phyloP scores from a whole-genome alignment of 2,113 vertebrate genomes.

The Pterocles burchelli region DNA sequence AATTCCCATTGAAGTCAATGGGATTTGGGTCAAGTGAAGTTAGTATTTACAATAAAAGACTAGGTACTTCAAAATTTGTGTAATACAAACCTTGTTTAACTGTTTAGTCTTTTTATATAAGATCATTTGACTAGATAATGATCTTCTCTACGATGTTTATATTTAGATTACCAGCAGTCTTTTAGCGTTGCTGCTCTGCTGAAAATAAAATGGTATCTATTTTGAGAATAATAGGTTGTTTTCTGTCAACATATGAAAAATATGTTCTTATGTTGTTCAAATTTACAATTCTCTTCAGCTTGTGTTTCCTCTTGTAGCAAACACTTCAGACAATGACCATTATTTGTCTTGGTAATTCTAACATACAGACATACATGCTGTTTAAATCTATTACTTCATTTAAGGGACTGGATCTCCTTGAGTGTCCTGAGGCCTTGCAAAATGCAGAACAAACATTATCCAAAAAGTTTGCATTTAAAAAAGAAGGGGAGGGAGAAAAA shows the following conservation, averaged over 20 bases:
- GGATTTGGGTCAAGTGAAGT: neutral
- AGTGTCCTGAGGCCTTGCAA: neutral
- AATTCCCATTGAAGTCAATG: neutral
- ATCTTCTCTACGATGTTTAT: neutral
- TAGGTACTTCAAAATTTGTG: neutral
- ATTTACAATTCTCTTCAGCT: neutral
- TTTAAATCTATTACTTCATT: neutral
- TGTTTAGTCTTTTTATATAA: neutral
- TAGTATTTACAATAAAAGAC: neutral
- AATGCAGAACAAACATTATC: neutral
- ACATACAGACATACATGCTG: accelerated
- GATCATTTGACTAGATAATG: neutral
- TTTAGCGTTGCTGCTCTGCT: neutral
- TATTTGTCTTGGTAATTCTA: neutral
- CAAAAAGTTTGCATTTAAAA: neutral
- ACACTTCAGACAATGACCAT: neutral
- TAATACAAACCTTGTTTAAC: neutral
- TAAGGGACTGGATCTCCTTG: neutral
- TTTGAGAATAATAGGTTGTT: neutral
- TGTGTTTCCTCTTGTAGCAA: neutral
- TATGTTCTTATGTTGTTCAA: neutral
- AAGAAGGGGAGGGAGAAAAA: neutral
- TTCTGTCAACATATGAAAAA: neutral
- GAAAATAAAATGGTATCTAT: neutral
- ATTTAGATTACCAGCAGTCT: neutral